These are phyloP conservation scores for Cololabis saira DNA, from an alignment of 2,113 vertebrate species.

Conservation along the genomic window DNA sequence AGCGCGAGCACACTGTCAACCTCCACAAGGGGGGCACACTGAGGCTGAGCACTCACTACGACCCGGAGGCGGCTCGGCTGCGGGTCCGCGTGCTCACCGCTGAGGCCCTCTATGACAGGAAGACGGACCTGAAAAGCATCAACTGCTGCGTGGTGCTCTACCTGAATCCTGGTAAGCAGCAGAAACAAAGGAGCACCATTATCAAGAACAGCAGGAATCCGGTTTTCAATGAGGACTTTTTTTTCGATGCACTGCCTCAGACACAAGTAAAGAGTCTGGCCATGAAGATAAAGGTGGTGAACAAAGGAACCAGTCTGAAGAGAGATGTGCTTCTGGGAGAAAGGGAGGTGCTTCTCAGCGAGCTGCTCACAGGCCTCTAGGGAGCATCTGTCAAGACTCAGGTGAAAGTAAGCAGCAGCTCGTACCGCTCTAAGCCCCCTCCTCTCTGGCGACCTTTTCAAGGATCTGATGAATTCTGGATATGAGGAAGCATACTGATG, in stretches of 20 bases:
- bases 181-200: slow-evolving; percentile 97
- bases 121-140: slow-evolving; percentile 89
- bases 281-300: slow-evolving; percentile 95
- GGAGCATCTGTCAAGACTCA: slow-evolving; percentile 46
- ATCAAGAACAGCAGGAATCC: slow-evolving; percentile 96
- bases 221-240: slow-evolving; percentile 97
- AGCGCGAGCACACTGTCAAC: slow-evolving; percentile 83
- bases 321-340: slow-evolving; percentile 92
- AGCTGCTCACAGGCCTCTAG: slow-evolving; percentile 84
- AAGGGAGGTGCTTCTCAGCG: slow-evolving; percentile 88
- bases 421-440: slow-evolving; percentile 13
- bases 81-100: slow-evolving; percentile 87
- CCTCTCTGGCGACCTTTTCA: slow-evolving; percentile 16
- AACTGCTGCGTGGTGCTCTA: slow-evolving; percentile 95
- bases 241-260: slow-evolving; percentile 90
- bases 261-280: slow-evolving; percentile 88
- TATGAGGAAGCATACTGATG: slow-evolving; percentile 30
- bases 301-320: slow-evolving; percentile 96
- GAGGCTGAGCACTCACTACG: slow-evolving; percentile 88
- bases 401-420: slow-evolving; percentile 31
- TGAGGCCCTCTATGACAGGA: slow-evolving; percentile 89
- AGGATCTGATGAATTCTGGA: slow-evolving; percentile 28
- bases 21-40: slow-evolving; percentile 88
- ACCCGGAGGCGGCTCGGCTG: slow-evolving; percentile 85
- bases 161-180: slow-evolving; percentile 94